Conservation (phyloP, 1,140 invertebrate genomes). For the Leptinotarsa texana region DNA sequence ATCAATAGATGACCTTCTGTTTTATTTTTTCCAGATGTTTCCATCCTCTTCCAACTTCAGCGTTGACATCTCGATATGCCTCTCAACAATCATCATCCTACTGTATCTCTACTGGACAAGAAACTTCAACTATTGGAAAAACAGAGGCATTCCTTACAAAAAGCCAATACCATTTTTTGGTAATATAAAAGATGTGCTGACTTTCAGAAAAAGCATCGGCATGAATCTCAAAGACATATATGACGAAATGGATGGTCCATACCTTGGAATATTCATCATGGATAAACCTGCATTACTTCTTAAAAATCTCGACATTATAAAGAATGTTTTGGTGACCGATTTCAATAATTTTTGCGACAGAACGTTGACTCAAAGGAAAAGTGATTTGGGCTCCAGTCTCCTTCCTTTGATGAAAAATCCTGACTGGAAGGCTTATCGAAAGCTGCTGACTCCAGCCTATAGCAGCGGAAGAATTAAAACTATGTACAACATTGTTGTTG, state of each 20-base stretch:
- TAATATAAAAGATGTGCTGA: slow-evolving; percentile 5
- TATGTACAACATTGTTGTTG: slow-evolving; percentile 1
- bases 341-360: slow-evolving; percentile 12
- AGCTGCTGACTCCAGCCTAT: background rate
- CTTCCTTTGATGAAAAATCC: slow-evolving; percentile 12
- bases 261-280: slow-evolving; percentile 2
- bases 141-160: background rate
- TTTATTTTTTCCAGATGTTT: background rate
- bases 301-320: background rate
- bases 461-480: slow-evolving; percentile 2
- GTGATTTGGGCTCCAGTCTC: background rate
- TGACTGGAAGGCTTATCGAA: slow-evolving; percentile 5
- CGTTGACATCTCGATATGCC: background rate
- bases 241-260: background rate
- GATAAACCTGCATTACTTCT: background rate
- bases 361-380: slow-evolving; percentile 4
- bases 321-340: slow-evolving; percentile 9
- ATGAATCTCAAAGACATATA: slow-evolving; percentile 6
- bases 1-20: no score
- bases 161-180: slow-evolving; percentile 12
- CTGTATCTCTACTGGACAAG: slow-evolving; percentile 2
- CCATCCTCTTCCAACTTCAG: background rate
- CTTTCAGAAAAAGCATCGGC: background rate
- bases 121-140: slow-evolving; percentile 4
- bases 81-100: background rate